Conservation (phyloP, 1,140 invertebrate species). For the Nebria ingens region DNA sequence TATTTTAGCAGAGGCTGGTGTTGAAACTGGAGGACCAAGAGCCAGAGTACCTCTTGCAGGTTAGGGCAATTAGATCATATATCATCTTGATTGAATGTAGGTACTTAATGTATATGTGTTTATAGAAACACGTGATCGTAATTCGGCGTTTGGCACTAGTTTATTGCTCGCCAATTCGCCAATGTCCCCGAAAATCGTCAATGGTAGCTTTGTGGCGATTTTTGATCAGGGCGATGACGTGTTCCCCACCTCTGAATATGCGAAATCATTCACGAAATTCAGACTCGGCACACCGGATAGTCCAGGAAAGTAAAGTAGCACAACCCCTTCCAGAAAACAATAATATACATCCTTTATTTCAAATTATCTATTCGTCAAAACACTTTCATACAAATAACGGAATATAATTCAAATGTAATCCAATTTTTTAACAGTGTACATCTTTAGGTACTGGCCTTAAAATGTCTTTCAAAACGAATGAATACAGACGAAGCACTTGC, state of each 20-base stretch:
- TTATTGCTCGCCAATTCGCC: conserved; percentile 86
- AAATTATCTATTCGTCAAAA: too few relatives aligned
- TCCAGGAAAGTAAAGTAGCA: conserved; percentile 54
- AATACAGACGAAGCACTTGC: too few relatives aligned
- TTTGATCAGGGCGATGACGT: conserved; percentile 82
- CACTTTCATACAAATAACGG: too few relatives aligned
- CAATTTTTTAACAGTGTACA: conserved; percentile 1
- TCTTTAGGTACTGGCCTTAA: background rate
- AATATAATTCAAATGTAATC: too few relatives aligned
- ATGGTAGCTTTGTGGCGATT: conserved; percentile 91
- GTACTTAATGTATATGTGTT: conserved; percentile 1
- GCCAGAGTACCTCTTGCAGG: conserved; percentile 64
- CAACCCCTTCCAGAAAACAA: too few relatives aligned
- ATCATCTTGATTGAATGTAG: background rate
- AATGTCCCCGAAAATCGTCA: conserved; percentile 94
- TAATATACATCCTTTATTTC: too few relatives aligned
- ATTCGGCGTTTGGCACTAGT: conserved; percentile 86
- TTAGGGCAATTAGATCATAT: too few relatives aligned
- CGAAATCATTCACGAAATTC: conserved; percentile 57
- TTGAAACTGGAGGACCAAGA: conserved; percentile 34
- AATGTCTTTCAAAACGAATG: background rate
- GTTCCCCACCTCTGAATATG: conserved; percentile 67
- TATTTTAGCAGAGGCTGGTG: conserved; percentile 52
- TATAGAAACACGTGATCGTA: conserved; percentile 67
- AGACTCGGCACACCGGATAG: conserved; percentile 61